These are phyloP conservation scores for Amphimallon solstitiale DNA, from an alignment of 2,888 invertebrate genomes.

Conservation along the genomic window DNA sequence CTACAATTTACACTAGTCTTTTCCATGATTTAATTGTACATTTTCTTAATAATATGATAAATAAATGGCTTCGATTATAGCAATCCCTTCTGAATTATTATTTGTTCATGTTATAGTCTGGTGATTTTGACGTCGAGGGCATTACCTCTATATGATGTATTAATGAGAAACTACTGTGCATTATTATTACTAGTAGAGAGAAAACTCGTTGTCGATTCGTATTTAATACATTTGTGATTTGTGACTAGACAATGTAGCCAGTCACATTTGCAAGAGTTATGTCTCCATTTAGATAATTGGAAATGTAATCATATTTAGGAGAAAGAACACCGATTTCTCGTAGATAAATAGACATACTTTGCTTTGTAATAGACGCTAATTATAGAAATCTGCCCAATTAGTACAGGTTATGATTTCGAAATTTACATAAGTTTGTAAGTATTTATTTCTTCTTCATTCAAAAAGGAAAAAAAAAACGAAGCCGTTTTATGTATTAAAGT, in stretches of 20 bases:
- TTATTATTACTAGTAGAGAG: neutral
- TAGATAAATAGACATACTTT: constrained; percentile 34
- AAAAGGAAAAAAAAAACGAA: constrained; percentile 36
- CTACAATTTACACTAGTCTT: no score
- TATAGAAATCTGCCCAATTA: constrained; percentile 38
- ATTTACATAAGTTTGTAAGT: constrained; percentile 32
- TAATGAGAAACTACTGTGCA: no score
- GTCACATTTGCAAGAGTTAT: constrained; percentile 30
- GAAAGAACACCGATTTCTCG: constrained; percentile 35
- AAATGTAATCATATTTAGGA: constrained; percentile 26
- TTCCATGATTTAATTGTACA: no score
- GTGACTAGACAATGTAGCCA: constrained; percentile 1
- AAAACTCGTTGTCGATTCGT: constrained; percentile 7
- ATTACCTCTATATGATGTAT: neutral
- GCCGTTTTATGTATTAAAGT: constrained; percentile 21
- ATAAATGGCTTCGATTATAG: constrained; percentile 10
- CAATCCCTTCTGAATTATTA: constrained; percentile 20
- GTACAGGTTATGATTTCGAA: constrained; percentile 35
- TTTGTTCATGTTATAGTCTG: constrained; percentile 25
- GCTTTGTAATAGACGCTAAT: constrained; percentile 38
- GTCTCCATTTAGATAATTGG: constrained; percentile 20
- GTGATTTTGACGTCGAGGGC: constrained; percentile 7
- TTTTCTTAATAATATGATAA: constrained; percentile 6
- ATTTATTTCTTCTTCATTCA: constrained; percentile 10
- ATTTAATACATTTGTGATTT: constrained; percentile 15